Conservation (phyloP, 2,797 vertebrate species). For the Meda fulgida region DNA sequence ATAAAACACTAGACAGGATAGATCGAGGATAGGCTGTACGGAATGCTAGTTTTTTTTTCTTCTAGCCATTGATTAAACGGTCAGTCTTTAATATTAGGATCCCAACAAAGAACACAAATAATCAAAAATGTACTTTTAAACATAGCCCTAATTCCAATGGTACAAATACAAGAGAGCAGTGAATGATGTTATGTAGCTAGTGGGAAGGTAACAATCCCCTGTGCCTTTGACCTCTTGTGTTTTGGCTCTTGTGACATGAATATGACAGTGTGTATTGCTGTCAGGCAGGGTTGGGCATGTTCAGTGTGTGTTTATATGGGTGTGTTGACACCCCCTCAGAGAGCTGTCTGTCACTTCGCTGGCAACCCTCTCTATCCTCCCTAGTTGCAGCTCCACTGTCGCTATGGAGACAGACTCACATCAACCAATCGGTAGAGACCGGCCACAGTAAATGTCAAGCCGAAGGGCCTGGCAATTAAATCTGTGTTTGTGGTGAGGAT, state of each 20-base stretch:
- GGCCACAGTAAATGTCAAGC: conserved; percentile 67
- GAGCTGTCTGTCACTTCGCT: conserved; percentile 44
- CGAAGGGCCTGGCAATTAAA: conserved; percentile 61
- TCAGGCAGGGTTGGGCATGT: background rate
- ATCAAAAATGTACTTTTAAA: background rate
- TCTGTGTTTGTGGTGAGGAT: conserved; percentile 45
- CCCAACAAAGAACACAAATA: background rate
- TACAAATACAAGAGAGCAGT: background rate
- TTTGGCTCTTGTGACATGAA: background rate
- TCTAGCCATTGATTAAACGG: background rate
- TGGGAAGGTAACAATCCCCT: background rate
- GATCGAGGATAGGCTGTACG: background rate
- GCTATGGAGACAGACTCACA: conserved; percentile 66
- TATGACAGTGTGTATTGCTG: conserved; percentile 10
- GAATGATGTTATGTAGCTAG: background rate
- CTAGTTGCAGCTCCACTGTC: conserved; percentile 59
- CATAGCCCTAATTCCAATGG: background rate
- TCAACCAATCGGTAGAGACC: conserved; percentile 50
- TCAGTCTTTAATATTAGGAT: background rate
- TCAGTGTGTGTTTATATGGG: background rate
- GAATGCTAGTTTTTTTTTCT: too few species aligned
- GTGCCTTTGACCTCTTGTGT: conserved; percentile 8
- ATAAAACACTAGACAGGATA: background rate
- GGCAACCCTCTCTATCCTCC: conserved; percentile 33
- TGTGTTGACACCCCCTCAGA: conserved; percentile 34